These are phyloP conservation scores for Phodopus roborovskii DNA, from an alignment of 2,113 vertebrate genomes.

Conservation along the genomic window DNA sequence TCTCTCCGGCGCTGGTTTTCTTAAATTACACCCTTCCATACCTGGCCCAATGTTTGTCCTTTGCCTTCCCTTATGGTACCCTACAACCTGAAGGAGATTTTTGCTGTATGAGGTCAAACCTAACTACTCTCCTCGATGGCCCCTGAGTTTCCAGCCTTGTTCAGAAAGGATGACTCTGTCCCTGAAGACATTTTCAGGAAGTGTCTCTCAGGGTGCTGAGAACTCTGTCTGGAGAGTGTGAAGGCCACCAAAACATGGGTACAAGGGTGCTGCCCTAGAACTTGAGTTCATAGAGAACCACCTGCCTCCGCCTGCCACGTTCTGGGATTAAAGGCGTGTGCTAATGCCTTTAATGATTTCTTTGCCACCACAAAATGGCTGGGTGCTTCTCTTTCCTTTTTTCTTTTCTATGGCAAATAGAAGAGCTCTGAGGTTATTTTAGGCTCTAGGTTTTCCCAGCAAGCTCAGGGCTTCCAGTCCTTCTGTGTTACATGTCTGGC, in stretches of 20 bases:
- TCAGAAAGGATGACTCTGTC: neutral
- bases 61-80: neutral
- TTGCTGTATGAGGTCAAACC: constrained; percentile 43
- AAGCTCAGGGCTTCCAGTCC: neutral
- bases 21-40: neutral
- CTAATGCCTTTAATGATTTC: neutral
- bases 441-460: neutral
- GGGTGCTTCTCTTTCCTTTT: neutral
- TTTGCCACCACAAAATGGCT: neutral
- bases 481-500: neutral
- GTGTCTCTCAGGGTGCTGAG: neutral
- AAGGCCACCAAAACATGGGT: neutral
- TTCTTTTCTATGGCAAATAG: neutral
- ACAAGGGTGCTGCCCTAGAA: rapidly evolving
- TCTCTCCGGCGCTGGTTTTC: too few species aligned
- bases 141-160: neutral
- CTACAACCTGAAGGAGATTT: neutral
- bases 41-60: neutral
- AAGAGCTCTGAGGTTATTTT: neutral
- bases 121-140: neutral
- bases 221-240: neutral
- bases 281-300: neutral
- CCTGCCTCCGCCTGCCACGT: neutral
- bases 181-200: neutral
- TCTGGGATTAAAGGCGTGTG: neutral